Evolutionary conservation across 2,797 vertebrate genomes (phyloP).

Genomic region (Gastrophryne carolinensis): DNA sequence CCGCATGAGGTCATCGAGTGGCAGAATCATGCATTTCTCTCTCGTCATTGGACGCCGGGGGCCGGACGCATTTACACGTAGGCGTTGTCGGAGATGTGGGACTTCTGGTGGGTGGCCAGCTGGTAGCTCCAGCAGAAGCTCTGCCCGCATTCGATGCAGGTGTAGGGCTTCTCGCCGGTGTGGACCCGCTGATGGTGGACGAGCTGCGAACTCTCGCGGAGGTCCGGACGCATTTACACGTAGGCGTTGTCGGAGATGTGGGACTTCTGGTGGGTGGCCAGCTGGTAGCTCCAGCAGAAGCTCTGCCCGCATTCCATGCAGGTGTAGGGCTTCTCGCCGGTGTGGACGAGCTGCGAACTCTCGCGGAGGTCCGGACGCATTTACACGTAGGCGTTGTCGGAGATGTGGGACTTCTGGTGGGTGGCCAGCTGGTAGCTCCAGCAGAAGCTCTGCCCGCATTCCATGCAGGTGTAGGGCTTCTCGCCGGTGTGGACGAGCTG

Average conservation of each 20-base stretch:
- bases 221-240: background rate
- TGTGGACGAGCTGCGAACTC: conserved; percentile 58
- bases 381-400: conserved; percentile 17
- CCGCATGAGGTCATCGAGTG: too few relatives aligned
- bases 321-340: conserved; percentile 46
- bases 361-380: too few relatives aligned
- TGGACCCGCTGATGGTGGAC: conserved; percentile 48
- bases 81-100: conserved; percentile 20
- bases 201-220: conserved; percentile 61
- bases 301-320: conserved; percentile 49
- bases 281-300: conserved; percentile 52
- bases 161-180: conserved; percentile 51
- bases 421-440: conserved; percentile 54
- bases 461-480: conserved; percentile 69
- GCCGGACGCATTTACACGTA: background rate
- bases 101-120: conserved; percentile 44
- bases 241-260: conserved; percentile 22
- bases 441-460: conserved; percentile 63
- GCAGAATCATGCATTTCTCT: too few relatives aligned
- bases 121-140: conserved; percentile 53
- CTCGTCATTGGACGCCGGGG: too few relatives aligned
- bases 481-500: conserved; percentile 84
- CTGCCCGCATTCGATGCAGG: conserved; percentile 41
- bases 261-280: conserved; percentile 43
- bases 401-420: conserved; percentile 37